phyloP scores from a whole-genome alignment of 2,113 vertebrate genomes.

The Zeus faber region DNA sequence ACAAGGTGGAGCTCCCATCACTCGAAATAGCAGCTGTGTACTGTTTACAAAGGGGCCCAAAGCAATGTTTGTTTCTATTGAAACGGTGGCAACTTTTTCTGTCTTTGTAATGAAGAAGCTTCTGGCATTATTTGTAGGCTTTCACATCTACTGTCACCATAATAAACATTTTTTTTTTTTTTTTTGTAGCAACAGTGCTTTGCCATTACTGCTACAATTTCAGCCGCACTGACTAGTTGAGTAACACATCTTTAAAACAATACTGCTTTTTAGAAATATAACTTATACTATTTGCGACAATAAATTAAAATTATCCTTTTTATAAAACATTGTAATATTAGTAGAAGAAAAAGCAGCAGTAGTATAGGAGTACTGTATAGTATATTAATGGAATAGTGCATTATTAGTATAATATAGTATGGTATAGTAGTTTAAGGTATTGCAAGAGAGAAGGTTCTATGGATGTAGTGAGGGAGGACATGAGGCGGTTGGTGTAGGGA shows the following conservation, averaged over 20 bases:
- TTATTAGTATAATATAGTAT: no score
- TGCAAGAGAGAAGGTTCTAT: no score
- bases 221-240: no score
- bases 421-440: no score
- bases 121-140: slow-evolving; percentile 59
- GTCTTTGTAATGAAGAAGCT: slow-evolving; percentile 69
- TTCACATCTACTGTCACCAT: slow-evolving; percentile 60
- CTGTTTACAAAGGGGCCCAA: slow-evolving; percentile 75
- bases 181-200: slow-evolving; percentile 36
- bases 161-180: slow-evolving; percentile 45
- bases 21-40: slow-evolving; percentile 76
- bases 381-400: no score
- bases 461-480: no score
- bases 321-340: no score
- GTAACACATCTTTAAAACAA: no score
- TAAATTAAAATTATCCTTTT: slow-evolving; percentile 28
- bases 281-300: not conserved
- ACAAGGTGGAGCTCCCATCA: slow-evolving; percentile 80
- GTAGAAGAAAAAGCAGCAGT: no score
- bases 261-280: not conserved
- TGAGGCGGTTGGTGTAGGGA: no score
- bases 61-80: slow-evolving; percentile 74
- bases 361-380: no score
- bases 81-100: slow-evolving; percentile 64
- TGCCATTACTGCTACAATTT: slow-evolving; percentile 14